Conservation (phyloP, 92 coral and sea anemone genomes). For the Epizoanthus illoricatus region DNA sequence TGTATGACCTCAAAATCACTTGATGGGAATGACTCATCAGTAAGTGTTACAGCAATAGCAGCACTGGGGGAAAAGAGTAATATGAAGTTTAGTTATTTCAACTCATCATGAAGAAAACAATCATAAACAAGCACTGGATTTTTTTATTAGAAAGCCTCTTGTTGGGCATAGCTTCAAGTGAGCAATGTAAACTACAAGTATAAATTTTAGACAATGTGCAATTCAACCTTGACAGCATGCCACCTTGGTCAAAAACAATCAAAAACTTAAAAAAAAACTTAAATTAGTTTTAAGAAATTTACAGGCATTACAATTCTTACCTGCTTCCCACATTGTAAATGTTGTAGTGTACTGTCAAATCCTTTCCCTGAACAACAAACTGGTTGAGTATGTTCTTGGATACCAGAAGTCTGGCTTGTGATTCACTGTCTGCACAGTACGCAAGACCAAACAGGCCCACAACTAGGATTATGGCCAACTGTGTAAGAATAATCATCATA, state of each 20-base stretch:
- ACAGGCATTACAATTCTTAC: slow-evolving; percentile 40
- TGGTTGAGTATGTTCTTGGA: slow-evolving; percentile 92
- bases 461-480: slow-evolving; percentile 54
- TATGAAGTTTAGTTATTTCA: neutral
- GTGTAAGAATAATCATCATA: slow-evolving; percentile 12
- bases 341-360: slow-evolving; percentile 84
- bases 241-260: neutral
- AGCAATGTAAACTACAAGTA: neutral
- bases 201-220: neutral
- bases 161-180: neutral
- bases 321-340: slow-evolving; percentile 95
- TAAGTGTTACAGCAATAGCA: slow-evolving; percentile 80
- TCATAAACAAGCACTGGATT: no score
- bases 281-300: no score
- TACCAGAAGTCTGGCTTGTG: slow-evolving; percentile 82
- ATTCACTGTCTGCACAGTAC: slow-evolving; percentile 70
- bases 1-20: slow-evolving; percentile 75
- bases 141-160: neutral
- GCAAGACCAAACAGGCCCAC: slow-evolving; percentile 48
- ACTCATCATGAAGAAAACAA: no score
- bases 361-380: slow-evolving; percentile 93
- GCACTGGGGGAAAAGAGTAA: slow-evolving; percentile 52
- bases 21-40: slow-evolving; percentile 82
- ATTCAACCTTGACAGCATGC: neutral
- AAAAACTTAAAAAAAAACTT: no score